Evolutionary conservation across 2,888 invertebrate genomes (phyloP), one percentile per base, ranked within the genome.

Genomic region (Ellobium chinense): DNA sequence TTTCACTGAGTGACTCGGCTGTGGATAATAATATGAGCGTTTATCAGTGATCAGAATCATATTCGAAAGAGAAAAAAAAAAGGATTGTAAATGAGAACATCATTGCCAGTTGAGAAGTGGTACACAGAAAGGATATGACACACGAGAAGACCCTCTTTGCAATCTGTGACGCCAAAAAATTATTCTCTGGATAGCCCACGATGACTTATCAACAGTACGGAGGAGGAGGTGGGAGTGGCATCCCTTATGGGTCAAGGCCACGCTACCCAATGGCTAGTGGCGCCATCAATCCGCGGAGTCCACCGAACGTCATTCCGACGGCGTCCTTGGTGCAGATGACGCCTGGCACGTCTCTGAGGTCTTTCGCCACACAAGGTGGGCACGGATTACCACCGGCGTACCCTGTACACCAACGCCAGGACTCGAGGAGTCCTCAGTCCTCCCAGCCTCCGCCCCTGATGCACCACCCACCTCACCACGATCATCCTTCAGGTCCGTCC

Each of bases 291-390:
- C 80, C 80, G 21, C 36, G 80, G 27, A 80, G 80, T 24, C 80
- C 80, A 2, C 80, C 80, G 3, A 80, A 80, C 58, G 80, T 80
- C 9, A 46, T 80, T 2, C 80, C 80, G 18, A 80, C 80, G 2
- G 73, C 80, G 37, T 65, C 80, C 0, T 56, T 80, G 65, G 68
- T 80, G 29, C 80, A 80, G 68, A 80, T 80, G 80, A 68, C 80
- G 14, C 80, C 80, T 14, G 80, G 80, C n/a, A 80, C 62, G 1
- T 80, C 80, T 27, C 66, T 80, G 37, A 27, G 80, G 27, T 66
- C 73, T 3, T 80, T 60, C 31, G 80, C 80, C 27, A 80, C 80
- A 1, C 73, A 68, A 31, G 80, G 80, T 29, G 80, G 80, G 1
- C 80, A 80, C 39, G 80, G 80, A 12, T 31, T 80, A 5, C 80